A percentile compares a stretch with the other conserved stretches of the same genome.
Conservation (phyloP, 2,797 vertebrate species). For the Lepilemur ruficaudatus region DNA sequence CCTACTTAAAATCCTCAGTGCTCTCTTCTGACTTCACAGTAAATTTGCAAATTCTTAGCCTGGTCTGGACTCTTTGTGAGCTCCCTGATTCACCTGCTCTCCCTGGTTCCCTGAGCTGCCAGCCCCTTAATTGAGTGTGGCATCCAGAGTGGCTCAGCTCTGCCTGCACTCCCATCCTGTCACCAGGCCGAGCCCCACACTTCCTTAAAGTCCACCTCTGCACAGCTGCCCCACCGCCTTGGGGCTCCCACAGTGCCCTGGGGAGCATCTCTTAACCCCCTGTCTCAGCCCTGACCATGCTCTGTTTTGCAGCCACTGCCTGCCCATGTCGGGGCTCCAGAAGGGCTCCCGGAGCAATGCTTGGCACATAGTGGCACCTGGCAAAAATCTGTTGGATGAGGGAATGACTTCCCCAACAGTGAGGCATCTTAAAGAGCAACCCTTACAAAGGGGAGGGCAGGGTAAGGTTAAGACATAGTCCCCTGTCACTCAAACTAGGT, state of each 20-base stretch:
- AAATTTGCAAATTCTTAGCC: not conserved
- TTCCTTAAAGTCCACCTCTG: not conserved
- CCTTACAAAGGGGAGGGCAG: not conserved
- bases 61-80: not conserved
- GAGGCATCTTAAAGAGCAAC: not conserved
- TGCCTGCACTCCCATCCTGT: rapidly evolving
- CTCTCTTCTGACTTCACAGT: not conserved
- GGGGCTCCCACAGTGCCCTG: slow-evolving; percentile 23
- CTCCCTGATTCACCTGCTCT: not conserved
- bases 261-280: slow-evolving; percentile 27
- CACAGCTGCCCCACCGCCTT: not conserved
- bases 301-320: not conserved
- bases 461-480: not conserved
- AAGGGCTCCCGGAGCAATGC: not conserved
- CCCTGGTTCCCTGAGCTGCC: no score
- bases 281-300: not conserved
- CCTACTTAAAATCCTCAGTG: not conserved
- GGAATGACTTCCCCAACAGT: slow-evolving; percentile 8
- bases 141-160: no score
- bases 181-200: not conserved
- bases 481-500: not conserved
- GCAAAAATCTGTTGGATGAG: not conserved
- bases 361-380: not conserved
- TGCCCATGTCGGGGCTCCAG: rapidly evolving
- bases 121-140: not conserved